Evolutionary conservation across 2,888 invertebrate species (phyloP).

Genomic region (Diabrotica balteata): DNA sequence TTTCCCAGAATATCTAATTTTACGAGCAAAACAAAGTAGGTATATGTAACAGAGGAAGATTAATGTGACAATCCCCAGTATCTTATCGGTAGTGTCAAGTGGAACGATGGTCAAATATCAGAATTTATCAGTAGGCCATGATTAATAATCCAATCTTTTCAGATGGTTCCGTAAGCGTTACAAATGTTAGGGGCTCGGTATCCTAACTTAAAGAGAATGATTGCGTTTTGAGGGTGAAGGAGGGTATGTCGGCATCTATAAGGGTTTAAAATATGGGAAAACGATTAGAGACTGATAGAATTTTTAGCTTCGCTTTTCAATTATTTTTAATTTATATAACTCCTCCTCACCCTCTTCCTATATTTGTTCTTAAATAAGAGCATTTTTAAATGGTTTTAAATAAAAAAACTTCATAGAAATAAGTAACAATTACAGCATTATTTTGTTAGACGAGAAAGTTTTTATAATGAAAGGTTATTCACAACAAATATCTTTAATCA

Average conservation of each 20-base stretch:
- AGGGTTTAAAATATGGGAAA: too few relatives aligned
- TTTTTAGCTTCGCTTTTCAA: too few relatives aligned
- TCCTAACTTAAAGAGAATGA: slow-evolving; percentile 15
- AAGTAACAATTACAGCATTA: too few relatives aligned
- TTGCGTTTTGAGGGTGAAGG: slow-evolving; percentile 6
- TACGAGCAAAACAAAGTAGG: slow-evolving; percentile 18
- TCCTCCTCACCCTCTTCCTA: too few relatives aligned
- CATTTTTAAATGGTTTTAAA: too few relatives aligned
- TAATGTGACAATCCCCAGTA: slow-evolving; percentile 35
- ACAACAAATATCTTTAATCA: too few relatives aligned
- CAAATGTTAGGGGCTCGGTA: slow-evolving; percentile 38
- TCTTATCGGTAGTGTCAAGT: slow-evolving; percentile 35
- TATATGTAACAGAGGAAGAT: slow-evolving; percentile 30
- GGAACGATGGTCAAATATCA: slow-evolving; percentile 45
- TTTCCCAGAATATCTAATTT: slow-evolving; percentile 23
- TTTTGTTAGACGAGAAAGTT: too few relatives aligned
- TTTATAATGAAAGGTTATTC: too few relatives aligned
- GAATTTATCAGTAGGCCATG: slow-evolving; percentile 49
- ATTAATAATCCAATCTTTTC: slow-evolving; percentile 48
- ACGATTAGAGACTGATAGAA: too few relatives aligned
- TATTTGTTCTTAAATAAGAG: too few relatives aligned
- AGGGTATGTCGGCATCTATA: neutral
- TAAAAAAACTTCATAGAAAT: too few relatives aligned
- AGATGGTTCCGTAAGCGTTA: slow-evolving; percentile 47
- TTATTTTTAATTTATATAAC: too few relatives aligned